A percentile compares a stretch with the other conserved stretches of the same genome.
Evolutionary conservation across 2,888 invertebrate species (phyloP).

Genomic region (Conomelus anceps): DNA sequence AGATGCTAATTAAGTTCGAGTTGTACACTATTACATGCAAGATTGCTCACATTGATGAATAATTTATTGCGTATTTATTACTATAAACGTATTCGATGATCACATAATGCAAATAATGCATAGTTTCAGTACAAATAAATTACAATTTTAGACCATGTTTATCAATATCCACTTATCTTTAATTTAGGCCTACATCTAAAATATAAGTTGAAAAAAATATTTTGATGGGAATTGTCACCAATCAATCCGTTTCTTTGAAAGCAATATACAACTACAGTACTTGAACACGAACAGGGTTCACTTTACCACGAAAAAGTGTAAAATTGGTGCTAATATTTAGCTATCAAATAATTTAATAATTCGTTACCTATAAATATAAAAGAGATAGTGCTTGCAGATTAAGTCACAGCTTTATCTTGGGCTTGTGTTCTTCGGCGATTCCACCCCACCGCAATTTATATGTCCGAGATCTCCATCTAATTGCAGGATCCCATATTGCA

Average conservation of each 20-base stretch:
- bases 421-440: conserved; percentile 68
- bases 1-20: no score
- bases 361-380: background rate
- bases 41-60: background rate
- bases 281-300: background rate
- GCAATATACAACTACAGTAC: background rate
- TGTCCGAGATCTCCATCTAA: conserved; percentile 87
- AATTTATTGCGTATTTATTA: background rate
- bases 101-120: background rate
- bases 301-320: background rate
- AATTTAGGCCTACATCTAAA: background rate
- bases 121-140: background rate
- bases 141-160: background rate
- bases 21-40: background rate
- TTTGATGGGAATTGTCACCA: background rate
- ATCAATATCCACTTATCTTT: background rate
- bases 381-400: background rate
- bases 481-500: conserved; percentile 75
- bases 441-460: conserved; percentile 96
- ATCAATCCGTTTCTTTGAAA: background rate
- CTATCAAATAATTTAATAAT: background rate
- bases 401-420: conserved; percentile 24
- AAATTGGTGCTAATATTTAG: background rate
- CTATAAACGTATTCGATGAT: background rate
- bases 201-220: background rate